Conservation (phyloP, 2,113 vertebrate species). For the Sigmodon hispidus region DNA sequence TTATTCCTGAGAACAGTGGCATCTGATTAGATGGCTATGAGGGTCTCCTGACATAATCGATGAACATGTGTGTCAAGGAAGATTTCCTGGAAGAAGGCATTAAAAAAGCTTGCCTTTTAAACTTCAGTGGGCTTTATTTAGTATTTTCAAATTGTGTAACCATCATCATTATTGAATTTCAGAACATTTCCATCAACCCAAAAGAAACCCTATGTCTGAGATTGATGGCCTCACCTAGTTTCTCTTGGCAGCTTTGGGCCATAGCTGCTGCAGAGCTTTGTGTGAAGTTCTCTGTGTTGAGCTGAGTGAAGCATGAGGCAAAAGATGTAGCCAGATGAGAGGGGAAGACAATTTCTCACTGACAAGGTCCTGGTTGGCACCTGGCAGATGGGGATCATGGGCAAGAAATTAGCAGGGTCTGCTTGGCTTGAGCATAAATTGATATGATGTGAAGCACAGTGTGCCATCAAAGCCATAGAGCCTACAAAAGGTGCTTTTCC, state of each 20-base stretch:
- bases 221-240: neutral
- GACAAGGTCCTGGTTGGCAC: neutral
- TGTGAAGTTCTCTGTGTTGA: neutral
- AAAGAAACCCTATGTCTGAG: neutral
- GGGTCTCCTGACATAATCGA: neutral
- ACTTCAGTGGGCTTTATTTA: neutral
- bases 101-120: neutral
- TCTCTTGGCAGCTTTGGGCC: neutral
- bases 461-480: neutral
- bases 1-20: neutral
- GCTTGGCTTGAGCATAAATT: neutral
- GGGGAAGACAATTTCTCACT: neutral
- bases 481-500: neutral
- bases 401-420: neutral
- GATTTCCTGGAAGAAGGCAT: conserved; percentile 1
- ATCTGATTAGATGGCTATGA: neutral
- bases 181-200: neutral
- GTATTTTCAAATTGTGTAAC: neutral
- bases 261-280: neutral
- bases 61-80: neutral
- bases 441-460: neutral
- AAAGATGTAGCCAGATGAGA: neutral
- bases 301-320: neutral
- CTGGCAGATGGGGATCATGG: accelerated
- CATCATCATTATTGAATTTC: neutral